phyloP scores from a whole-genome alignment of 2,888 invertebrate species.

The Ectemnius cavifrons region DNA sequence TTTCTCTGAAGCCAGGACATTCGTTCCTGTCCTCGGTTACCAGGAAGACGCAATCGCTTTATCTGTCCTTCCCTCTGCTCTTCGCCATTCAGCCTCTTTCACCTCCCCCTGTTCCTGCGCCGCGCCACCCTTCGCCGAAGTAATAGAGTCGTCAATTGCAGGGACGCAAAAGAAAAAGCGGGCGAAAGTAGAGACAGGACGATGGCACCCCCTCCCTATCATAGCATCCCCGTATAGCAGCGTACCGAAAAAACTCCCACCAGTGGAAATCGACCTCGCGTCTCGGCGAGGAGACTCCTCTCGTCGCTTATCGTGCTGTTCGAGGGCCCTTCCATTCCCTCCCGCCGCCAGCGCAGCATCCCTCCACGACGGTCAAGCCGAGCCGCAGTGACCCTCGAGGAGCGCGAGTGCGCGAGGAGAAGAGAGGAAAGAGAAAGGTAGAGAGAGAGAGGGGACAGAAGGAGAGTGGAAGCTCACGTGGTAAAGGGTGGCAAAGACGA shows the following conservation, averaged over 20 bases:
- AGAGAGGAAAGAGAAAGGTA: conserved; percentile 3
- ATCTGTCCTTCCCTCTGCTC: conserved; percentile 37
- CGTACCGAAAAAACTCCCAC: conserved; percentile 57
- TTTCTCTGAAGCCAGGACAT: conserved; percentile 42
- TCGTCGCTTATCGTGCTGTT: conserved; percentile 55
- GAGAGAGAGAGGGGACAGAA: neutral
- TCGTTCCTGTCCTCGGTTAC: conserved; percentile 51
- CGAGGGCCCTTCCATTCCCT: conserved; percentile 40
- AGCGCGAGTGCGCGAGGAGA: conserved; percentile 1
- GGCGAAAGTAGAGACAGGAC: conserved; percentile 51
- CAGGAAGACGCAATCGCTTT: conserved; percentile 53
- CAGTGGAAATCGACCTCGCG: conserved; percentile 66
- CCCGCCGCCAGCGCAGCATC: conserved; percentile 29
- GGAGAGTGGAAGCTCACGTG: conserved; percentile 15
- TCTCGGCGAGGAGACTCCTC: conserved; percentile 54
- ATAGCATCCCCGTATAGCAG: conserved; percentile 10
- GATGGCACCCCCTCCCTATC: conserved; percentile 29
- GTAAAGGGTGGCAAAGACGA: conserved; percentile 19
- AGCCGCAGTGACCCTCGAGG: neutral
- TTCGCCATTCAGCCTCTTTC: conserved; percentile 17
- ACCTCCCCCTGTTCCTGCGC: conserved; percentile 19
- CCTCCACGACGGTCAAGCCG: conserved; percentile 24
- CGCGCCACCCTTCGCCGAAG: conserved; percentile 44
- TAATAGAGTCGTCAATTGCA: conserved; percentile 65
- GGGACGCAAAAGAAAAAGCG: conserved; percentile 54